Evolutionary conservation across 30 jellyfish, hydroid and myxozoan species (phyloP), one percentile per base, ranked within the genome.

Genomic region (Hydractinia symbiolongicarpus): DNA sequence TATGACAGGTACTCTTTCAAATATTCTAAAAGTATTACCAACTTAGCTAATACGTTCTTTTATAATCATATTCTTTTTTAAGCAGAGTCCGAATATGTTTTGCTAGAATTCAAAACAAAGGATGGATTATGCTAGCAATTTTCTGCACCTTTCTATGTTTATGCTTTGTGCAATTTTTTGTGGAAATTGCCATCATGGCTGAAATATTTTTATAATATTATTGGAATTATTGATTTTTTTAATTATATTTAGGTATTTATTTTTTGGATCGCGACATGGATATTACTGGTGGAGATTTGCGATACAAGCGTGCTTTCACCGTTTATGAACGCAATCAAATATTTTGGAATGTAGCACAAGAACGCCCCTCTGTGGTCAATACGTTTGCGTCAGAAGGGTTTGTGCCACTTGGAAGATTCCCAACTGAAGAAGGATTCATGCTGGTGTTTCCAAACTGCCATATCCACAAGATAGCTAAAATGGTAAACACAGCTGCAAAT

Each of bases 391-490:
- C 50, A 6, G 87, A 80, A 53, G 95, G 95, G 14, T 81, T 79
- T 67, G 55, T 74, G 19, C 95, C 95, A 9, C 95, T 86, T 19
- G 95, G 95, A 20, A 72, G 81, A 62, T 86, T 86, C 71, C 95
- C 95, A 6, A 86, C 95, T 6, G 85, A 74, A 15, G 71, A 86
- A 62, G 95, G 84, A 58, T 80, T 79, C 68, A 82, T 86, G 6
- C 87, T 86, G 50, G 95, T 86, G 9, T 86, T 86, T 50, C 95
- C 95, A 50, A 86, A 86, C 55, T 86, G 95, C 79, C 95, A 86
- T 67, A 86, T 86, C 61, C 95, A 86, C 87, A 86, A 86, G 83
- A 82, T 86, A 9, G 74, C 88, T 17, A 86, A 86, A 78, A 68
- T 86, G 70, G 52, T 81, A 56, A 86, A 86, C 51, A 51, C 61